These are phyloP conservation scores for Himalopsyche tibetana DNA, from an alignment of 2,888 invertebrate genomes.

Conservation along the genomic window DNA sequence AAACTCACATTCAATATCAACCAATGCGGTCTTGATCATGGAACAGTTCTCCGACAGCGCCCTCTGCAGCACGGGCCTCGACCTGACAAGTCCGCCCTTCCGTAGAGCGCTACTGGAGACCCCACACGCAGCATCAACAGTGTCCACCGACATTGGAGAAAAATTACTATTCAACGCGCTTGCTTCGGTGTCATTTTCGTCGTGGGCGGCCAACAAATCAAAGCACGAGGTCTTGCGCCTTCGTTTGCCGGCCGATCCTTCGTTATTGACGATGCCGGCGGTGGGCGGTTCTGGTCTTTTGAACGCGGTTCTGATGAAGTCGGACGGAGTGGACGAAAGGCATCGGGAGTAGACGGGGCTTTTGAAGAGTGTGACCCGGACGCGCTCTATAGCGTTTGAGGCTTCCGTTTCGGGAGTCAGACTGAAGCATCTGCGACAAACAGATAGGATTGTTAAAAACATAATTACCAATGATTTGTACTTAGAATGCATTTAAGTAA, in stretches of 20 bases:
- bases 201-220: background rate
- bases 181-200: background rate
- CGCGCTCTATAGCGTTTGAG: constrained; percentile 20
- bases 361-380: constrained; percentile 70
- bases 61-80: constrained; percentile 76
- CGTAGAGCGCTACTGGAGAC: background rate
- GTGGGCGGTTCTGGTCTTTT: background rate
- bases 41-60: constrained; percentile 88
- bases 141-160: no score
- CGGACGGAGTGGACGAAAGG: background rate
- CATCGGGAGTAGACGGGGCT: constrained; percentile 67
- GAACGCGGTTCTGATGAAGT: background rate
- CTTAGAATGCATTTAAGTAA: no score
- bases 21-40: constrained; percentile 84
- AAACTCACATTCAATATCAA: constrained; percentile 77
- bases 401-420: constrained; percentile 69
- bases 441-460: no score
- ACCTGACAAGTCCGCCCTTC: constrained; percentile 43
- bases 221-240: constrained; percentile 9
- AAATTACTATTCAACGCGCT: background rate
- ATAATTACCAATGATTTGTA: no score
- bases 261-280: background rate
- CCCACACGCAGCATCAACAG: background rate
- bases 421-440: constrained; percentile 69
- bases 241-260: background rate